Conservation (phyloP, 2,113 vertebrate genomes). For the Talpa occidentalis region DNA sequence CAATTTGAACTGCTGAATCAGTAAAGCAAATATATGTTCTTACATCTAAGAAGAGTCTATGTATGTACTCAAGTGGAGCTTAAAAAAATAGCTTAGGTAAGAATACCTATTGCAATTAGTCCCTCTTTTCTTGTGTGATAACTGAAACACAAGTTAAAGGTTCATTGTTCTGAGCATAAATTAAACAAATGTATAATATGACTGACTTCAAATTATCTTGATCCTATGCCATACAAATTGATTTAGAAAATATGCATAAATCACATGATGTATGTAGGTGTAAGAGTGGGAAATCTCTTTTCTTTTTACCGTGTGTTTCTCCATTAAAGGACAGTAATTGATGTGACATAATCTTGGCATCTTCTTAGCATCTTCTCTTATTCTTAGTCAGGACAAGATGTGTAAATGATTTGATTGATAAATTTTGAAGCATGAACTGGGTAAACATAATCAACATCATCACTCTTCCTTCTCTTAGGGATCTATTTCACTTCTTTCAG, state of each 20-base stretch:
- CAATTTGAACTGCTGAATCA: constrained; percentile 69
- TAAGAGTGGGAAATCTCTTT: background rate
- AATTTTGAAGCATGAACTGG: background rate
- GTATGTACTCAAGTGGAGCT: constrained; percentile 8
- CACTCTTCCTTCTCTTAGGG: background rate
- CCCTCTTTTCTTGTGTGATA: background rate
- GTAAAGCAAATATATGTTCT: constrained; percentile 58
- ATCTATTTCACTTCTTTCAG: background rate
- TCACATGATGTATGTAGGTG: background rate
- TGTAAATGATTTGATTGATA: background rate
- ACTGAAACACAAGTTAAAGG: background rate
- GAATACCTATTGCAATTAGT: background rate
- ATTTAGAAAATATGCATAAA: constrained; percentile 36
- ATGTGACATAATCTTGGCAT: background rate
- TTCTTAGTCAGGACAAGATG: background rate
- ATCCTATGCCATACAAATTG: background rate
- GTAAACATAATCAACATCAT: background rate
- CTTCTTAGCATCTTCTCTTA: background rate
- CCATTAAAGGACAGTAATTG: background rate
- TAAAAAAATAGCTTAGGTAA: background rate
- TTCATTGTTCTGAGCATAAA: background rate
- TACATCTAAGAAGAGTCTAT: background rate
- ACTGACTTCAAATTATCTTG: background rate
- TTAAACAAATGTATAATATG: background rate
- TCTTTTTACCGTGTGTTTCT: background rate